Percentiles rank a stretch among this genome's conserved stretches.
phyloP scores from a whole-genome alignment of 2,888 invertebrate genomes.

The Dichetophora obliterata region DNA sequence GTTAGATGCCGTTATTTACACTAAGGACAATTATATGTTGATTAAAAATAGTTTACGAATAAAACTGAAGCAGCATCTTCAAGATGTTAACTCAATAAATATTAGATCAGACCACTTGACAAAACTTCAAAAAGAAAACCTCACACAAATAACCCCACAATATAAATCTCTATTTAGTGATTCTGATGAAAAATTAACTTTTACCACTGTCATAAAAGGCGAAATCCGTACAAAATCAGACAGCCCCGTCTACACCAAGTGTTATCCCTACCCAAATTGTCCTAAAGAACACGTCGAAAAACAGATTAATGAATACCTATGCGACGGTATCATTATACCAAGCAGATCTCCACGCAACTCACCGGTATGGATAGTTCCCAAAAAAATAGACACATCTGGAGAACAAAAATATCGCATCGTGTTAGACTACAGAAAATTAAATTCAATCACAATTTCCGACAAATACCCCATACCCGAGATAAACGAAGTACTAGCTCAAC shows the following conservation, averaged over 20 bases:
- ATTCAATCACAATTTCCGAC: slow-evolving; percentile 37
- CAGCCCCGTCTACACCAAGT: not conserved
- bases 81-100: not conserved
- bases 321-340: not conserved
- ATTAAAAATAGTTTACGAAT: not conserved
- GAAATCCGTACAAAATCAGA: not conserved
- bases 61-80: not conserved
- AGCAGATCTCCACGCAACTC: not conserved
- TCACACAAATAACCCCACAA: not conserved
- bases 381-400: slow-evolving; percentile 17
- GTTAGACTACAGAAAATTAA: slow-evolving; percentile 23
- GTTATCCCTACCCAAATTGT: not conserved
- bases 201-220: not conserved
- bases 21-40: not conserved
- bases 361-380: too few species aligned
- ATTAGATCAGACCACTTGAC: not conserved
- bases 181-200: not conserved
- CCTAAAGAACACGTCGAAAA: not conserved
- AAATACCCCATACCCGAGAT: slow-evolving; percentile 42
- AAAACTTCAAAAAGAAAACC: not conserved
- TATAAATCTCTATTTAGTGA: not conserved
- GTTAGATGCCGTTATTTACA: too few species aligned
- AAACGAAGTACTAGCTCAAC: slow-evolving; percentile 21
- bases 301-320: not conserved
- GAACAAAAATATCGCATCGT: slow-evolving; percentile 19